Conservation (phyloP, 2,888 invertebrate genomes). For the Saturnia japonica region DNA sequence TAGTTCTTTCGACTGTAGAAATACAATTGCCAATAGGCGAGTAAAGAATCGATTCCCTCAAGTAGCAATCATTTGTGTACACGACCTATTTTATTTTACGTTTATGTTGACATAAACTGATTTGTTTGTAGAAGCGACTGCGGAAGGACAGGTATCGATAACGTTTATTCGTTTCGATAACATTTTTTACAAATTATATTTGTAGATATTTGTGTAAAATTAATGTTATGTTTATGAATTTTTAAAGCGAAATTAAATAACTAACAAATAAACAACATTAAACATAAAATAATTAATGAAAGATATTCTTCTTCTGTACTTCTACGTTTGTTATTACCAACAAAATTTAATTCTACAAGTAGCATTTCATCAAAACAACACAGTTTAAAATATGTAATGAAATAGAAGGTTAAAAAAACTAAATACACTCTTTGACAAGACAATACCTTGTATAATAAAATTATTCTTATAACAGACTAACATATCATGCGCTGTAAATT, state of each 20-base stretch:
- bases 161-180: conserved; percentile 2
- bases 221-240: not conserved
- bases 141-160: conserved; percentile 9
- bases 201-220: not conserved
- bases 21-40: conserved; percentile 20
- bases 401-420: too few species aligned
- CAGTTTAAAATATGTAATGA: too few species aligned
- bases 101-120: conserved; percentile 17
- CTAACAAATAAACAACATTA: too few species aligned
- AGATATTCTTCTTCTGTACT: not conserved
- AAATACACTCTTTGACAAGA: too few species aligned
- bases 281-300: not conserved
- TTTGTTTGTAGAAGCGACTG: conserved; percentile 15
- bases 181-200: not conserved
- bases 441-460: too few species aligned
- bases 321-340: not conserved
- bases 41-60: conserved; percentile 26
- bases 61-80: conserved; percentile 18
- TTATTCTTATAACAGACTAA: too few species aligned
- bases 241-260: not conserved
- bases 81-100: conserved; percentile 18
- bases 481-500: too few species aligned
- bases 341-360: not conserved
- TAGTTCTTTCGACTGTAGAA: not conserved
- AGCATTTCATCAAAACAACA: too few species aligned